Base-by-base conservation (phyloP, 2,797 vertebrate species). In the Sphenodon punctatus region DNA sequence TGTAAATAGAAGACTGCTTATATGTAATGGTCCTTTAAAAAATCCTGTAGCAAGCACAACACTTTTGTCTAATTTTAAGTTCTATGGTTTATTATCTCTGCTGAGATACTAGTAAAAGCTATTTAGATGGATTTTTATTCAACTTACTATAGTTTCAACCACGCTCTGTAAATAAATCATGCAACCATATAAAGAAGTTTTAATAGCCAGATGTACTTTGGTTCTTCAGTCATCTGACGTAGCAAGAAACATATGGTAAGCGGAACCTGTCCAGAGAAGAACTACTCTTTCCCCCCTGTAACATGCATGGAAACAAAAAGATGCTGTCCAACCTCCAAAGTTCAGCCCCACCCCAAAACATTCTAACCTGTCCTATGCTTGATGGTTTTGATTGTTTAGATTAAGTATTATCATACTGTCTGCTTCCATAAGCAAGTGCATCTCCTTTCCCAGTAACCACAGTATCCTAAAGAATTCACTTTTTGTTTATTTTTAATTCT, bases 231-330 rank as follows among this genome's bases (percentile, higher is more conserved):
- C 89, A 90, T 88, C 75, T 90, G 84, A 94, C 53, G 81, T 43
- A 82, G 84, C 76, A 88, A 92, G 87, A 88, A 92, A 95, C 93
- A 94, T 95, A 93, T 95, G 91, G 80, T 83, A 88, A 91, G 89
- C n/a, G n/a, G 75, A 94, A 87, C 61, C 82, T 93, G 93, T 92
- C 86, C 90, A 94, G 89, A 77, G 84, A 86, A 93, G 75, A 58
- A 86, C 36, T 75, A 36, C 80, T 86, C 86, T 61, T 71, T 79
- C 39, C 23, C 87, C 67, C 51, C 70, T 49, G 9, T 84, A 87
- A 91, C 85, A 89, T 84, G 85, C 61, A 75, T 42, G 43, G n/a
- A 4, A 63, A 89, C n/a, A 48, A 64, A 58, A 82, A 88, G 73
- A 86, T 86, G 80, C 75, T 85, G 90, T 85, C 63, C 64, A 92